A percentile compares a stretch with the other conserved stretches of the same genome.
These are phyloP conservation scores for Bombus confusus DNA, from an alignment of 1,140 invertebrate genomes.

Conservation along the genomic window DNA sequence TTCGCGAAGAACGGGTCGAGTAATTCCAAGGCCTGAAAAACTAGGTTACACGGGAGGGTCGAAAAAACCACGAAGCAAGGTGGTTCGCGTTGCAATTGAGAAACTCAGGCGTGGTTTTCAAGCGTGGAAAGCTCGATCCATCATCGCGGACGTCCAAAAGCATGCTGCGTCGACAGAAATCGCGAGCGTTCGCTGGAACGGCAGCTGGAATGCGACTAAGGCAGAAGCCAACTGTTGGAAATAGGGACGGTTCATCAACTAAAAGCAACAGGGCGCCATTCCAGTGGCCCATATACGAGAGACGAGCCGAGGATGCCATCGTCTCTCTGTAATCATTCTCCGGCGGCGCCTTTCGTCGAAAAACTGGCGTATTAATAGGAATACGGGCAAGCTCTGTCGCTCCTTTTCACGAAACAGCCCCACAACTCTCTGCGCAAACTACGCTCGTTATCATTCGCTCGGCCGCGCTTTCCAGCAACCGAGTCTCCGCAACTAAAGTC, in stretches of 20 bases:
- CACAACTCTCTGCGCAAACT: not conserved
- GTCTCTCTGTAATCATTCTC: slow-evolving; percentile 44
- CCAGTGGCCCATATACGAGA: slow-evolving; percentile 65
- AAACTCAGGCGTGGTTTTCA: not conserved
- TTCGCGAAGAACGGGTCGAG: not conserved
- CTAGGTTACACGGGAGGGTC: not conserved
- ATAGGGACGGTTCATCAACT: slow-evolving; percentile 69
- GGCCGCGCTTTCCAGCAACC: not conserved
- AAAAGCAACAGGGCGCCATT: slow-evolving; percentile 69
- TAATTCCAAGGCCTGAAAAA: not conserved
- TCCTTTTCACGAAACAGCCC: not conserved
- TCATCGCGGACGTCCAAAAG: slow-evolving; percentile 3
- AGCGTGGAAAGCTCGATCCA: slow-evolving; percentile 6
- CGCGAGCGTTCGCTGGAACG: not conserved
- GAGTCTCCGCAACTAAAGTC: too few species aligned
- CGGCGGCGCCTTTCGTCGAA: slow-evolving; percentile 20
- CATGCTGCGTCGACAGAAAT: slow-evolving; percentile 24
- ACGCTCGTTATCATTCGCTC: slow-evolving; percentile 20
- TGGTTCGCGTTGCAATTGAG: not conserved
- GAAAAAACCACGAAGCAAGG: not conserved
- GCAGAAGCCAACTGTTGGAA: slow-evolving; percentile 42
- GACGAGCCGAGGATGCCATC: slow-evolving; percentile 53
- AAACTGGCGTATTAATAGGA: slow-evolving; percentile 42
- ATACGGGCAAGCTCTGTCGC: not conserved
- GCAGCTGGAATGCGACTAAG: not conserved